Conservation (phyloP, 2,113 vertebrate genomes). For the Scortum barcoo region DNA sequence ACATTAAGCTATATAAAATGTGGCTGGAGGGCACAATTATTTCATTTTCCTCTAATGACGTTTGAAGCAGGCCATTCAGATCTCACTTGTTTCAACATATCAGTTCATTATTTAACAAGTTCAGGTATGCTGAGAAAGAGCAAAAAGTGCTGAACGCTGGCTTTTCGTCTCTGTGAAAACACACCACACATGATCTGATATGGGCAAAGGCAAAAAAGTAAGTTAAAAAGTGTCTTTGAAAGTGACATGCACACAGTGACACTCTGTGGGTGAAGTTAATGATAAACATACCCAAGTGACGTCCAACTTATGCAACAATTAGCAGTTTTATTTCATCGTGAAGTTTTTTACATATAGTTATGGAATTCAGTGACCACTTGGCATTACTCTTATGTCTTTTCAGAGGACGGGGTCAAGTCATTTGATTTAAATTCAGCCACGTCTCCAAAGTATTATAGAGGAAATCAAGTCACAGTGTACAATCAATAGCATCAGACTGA, state of each 20-base stretch:
- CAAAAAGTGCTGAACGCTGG: background rate
- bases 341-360: too few relatives aligned
- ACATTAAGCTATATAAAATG: background rate
- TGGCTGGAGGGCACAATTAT: constrained; percentile 5
- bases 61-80: background rate
- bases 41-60: background rate
- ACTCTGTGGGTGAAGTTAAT: background rate
- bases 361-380: background rate
- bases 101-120: background rate
- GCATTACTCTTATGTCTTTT: background rate
- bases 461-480: background rate
- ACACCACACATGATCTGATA: background rate
- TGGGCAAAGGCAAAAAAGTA: background rate
- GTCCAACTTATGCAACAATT: background rate
- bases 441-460: background rate
- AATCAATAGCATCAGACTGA: background rate
- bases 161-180: background rate
- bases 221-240: constrained; percentile 11
- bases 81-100: constrained; percentile 17
- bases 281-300: background rate
- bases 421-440: background rate
- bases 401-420: background rate
- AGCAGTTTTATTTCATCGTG: too few relatives aligned
- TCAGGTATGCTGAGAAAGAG: background rate
- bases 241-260: background rate